Evolutionary conservation across 1,140 invertebrate species (phyloP).

Genomic region (Drosophila nigromelanica): DNA sequence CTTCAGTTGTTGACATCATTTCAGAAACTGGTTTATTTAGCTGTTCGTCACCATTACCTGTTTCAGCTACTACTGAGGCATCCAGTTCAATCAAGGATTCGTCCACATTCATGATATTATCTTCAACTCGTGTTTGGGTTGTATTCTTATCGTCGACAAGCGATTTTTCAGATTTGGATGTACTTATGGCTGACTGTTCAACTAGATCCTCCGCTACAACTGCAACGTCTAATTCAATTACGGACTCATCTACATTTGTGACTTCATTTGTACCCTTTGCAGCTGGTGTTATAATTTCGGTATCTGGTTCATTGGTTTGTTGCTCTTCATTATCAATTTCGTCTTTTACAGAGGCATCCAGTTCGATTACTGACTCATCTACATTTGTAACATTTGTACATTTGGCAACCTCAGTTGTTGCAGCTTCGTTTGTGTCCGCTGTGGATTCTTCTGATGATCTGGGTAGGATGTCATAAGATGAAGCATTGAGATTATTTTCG

Average conservation of each 20-base stretch:
- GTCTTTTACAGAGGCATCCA: background rate
- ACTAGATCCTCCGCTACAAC: background rate
- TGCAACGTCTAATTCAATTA: slow-evolving; percentile 7
- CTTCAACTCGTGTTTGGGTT: background rate
- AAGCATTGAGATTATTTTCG: background rate
- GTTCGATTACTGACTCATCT: background rate
- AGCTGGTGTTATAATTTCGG: background rate
- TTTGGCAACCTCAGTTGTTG: background rate
- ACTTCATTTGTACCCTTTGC: background rate
- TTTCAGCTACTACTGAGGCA: background rate
- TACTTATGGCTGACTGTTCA: background rate
- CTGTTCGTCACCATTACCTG: background rate
- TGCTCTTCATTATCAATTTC: background rate
- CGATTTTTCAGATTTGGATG: background rate
- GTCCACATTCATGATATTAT: background rate
- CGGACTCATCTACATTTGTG: slow-evolving; percentile 7
- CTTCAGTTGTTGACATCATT: background rate
- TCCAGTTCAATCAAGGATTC: background rate
- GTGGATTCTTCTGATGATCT: background rate
- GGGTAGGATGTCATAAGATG: background rate
- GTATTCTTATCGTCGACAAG: background rate
- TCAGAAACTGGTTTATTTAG: no score
- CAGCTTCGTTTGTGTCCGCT: background rate
- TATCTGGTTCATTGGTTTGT: background rate
- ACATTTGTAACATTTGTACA: no score